These are phyloP conservation scores for Hydrophis major DNA, from an alignment of 2,797 vertebrate species.

Conservation along the genomic window DNA sequence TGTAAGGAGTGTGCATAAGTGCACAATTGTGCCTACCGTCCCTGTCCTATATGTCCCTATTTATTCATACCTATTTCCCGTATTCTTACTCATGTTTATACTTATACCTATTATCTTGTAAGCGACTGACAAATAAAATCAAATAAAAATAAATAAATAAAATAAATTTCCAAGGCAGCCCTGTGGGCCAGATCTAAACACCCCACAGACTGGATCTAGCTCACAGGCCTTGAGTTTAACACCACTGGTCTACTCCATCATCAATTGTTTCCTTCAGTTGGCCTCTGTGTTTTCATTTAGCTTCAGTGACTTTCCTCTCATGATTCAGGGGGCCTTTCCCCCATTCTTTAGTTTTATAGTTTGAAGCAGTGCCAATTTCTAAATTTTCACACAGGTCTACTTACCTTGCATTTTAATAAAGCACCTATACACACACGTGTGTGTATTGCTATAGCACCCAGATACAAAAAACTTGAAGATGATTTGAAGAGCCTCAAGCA, in stretches of 20 bases:
- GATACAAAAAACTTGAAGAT: neutral
- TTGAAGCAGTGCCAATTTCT: neutral
- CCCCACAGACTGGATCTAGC: fast-evolving
- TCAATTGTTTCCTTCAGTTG: neutral
- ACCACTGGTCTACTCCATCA: neutral
- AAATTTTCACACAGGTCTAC: neutral
- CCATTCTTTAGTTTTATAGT: neutral
- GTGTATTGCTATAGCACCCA: neutral
- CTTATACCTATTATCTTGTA: too few relatives aligned
- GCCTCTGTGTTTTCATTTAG: neutral
- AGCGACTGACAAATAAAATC: too few relatives aligned
- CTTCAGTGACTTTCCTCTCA: neutral
- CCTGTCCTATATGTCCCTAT: too few relatives aligned
- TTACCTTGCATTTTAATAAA: neutral
- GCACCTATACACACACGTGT: neutral
- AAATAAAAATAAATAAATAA: too few relatives aligned
- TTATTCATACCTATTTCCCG: too few relatives aligned
- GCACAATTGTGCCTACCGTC: too few relatives aligned
- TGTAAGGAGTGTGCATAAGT: too few relatives aligned
- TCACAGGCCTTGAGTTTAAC: too few relatives aligned
- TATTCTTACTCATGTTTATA: too few relatives aligned
- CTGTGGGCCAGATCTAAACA: too few relatives aligned
- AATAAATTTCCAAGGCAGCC: too few relatives aligned
- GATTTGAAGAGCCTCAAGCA: neutral
- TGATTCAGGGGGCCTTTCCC: neutral